Evolutionary conservation across 2,113 vertebrate species (phyloP).

Genomic region (Corvus cornix): DNA sequence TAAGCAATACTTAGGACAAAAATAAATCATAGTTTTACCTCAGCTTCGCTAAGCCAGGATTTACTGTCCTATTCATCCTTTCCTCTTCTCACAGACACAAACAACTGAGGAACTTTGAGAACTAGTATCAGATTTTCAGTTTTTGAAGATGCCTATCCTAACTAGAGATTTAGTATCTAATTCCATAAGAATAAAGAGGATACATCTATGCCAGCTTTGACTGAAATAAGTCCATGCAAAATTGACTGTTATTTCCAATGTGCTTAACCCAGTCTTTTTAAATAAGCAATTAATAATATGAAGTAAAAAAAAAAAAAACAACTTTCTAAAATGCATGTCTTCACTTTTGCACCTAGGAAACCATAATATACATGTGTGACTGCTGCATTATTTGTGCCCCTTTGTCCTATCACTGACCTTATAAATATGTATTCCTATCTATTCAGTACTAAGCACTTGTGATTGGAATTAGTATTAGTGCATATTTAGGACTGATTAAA

Average conservation of each 20-base stretch:
- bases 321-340: background rate
- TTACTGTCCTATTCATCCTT: background rate
- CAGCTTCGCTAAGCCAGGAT: background rate
- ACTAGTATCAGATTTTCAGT: background rate
- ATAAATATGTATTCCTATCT: constrained; percentile 1
- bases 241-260: background rate
- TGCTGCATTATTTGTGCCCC: background rate
- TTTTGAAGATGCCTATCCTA: background rate
- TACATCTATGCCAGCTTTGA: background rate
- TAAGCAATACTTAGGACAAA: background rate
- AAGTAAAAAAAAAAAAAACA: background rate
- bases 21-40: background rate
- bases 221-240: background rate
- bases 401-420: constrained; percentile 12
- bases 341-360: background rate
- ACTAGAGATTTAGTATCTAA: background rate
- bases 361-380: background rate
- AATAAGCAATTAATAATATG: background rate
- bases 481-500: constrained; percentile 23
- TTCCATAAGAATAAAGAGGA: background rate
- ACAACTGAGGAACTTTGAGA: background rate
- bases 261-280: background rate
- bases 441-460: background rate
- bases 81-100: background rate
- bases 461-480: background rate